Percentiles rank a stretch among this genome's conserved stretches.
Conservation (phyloP, 2,113 vertebrate species). For the Serilophus lunatus region DNA sequence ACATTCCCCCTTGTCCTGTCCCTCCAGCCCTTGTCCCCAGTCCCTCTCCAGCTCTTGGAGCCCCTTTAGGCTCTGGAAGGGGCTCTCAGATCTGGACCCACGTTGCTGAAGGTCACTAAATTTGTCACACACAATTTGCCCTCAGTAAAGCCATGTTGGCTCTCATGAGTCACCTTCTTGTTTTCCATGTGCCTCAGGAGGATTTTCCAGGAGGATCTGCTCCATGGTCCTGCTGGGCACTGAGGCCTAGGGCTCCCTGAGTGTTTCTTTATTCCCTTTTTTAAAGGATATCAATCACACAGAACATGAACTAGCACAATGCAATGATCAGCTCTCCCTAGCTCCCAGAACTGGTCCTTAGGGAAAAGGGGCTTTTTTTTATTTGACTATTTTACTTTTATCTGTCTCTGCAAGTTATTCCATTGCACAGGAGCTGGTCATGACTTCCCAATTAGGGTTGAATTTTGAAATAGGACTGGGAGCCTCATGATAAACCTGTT, state of each 20-base stretch:
- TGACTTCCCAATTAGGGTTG: neutral
- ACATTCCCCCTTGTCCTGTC: neutral
- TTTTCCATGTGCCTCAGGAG: neutral
- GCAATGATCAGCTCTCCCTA: neutral
- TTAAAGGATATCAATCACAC: neutral
- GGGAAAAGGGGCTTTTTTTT: neutral
- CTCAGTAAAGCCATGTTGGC: neutral
- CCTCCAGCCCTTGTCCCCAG: neutral
- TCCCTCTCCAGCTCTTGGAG: neutral
- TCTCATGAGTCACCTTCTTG: neutral
- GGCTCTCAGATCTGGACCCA: neutral
- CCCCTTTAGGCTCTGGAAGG: fast-evolving
- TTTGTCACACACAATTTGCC: neutral
- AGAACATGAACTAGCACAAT: neutral
- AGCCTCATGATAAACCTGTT: neutral
- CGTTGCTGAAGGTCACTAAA: neutral
- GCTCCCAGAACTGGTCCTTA: neutral
- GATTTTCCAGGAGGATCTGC: neutral
- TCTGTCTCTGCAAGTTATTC: neutral
- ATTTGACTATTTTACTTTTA: neutral
- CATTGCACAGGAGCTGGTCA: neutral
- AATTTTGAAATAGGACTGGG: neutral
- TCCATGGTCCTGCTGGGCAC: neutral
- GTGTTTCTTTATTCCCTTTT: neutral
- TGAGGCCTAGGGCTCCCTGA: neutral